These are phyloP conservation scores for Austrolebias charrua DNA, from an alignment of 2,797 vertebrate genomes.

Conservation along the genomic window DNA sequence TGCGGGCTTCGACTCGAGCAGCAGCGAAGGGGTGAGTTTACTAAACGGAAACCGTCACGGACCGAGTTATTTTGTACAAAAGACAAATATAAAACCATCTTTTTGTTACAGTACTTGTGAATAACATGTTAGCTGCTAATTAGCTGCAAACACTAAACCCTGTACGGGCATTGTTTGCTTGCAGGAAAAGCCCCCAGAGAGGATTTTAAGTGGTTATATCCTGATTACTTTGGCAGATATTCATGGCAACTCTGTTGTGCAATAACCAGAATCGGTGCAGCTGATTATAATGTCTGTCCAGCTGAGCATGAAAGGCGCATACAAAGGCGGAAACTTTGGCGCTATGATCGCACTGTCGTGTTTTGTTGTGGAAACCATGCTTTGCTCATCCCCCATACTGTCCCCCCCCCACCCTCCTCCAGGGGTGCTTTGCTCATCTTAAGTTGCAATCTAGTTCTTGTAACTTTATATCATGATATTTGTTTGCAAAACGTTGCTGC, in stretches of 20 bases:
- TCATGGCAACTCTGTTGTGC: constrained; percentile 5
- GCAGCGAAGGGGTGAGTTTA: constrained; percentile 79
- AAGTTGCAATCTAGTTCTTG: constrained; percentile 26
- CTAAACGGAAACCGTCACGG: background rate
- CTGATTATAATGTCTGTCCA: background rate
- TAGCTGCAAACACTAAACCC: constrained; percentile 32
- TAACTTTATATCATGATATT: constrained; percentile 11
- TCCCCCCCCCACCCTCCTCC: background rate
- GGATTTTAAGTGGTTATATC: background rate
- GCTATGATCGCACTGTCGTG: constrained; percentile 27
- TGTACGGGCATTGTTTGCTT: constrained; percentile 8
- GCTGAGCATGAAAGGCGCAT: constrained; percentile 24
- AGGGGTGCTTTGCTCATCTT: constrained; percentile 7
- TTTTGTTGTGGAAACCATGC: constrained; percentile 49
- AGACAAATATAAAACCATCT: constrained; percentile 7
- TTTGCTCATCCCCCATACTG: constrained; percentile 15
- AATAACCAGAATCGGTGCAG: background rate
- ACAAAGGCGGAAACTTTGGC: constrained; percentile 65
- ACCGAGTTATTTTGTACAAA: background rate
- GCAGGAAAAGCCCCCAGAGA: constrained; percentile 6
- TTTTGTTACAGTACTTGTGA: constrained; percentile 17
- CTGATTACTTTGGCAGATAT: background rate
- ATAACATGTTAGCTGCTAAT: constrained; percentile 51
- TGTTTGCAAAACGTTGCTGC: constrained; percentile 31
- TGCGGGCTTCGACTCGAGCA: constrained; percentile 81